Evolutionary conservation across 1,140 invertebrate species (phyloP).

Genomic region (Penaeus indicus): DNA sequence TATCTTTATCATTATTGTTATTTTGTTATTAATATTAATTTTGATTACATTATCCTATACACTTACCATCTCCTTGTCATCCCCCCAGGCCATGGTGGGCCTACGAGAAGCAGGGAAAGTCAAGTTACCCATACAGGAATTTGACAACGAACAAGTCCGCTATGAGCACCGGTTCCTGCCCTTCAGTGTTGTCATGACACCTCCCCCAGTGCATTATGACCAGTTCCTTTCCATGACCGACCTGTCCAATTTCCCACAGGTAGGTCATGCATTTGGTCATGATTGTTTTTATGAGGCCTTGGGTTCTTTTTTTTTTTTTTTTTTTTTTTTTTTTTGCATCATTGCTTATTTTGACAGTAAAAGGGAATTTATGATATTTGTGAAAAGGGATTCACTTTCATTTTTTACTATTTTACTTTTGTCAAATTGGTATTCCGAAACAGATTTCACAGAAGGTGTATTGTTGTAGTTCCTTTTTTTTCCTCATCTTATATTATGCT

Average conservation of each 20-base stretch:
- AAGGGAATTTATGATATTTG: too few relatives aligned
- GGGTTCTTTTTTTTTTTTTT: not conserved
- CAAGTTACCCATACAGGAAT: conserved; percentile 84
- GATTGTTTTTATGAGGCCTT: not conserved
- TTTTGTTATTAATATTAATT: not conserved
- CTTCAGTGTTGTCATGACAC: conserved; percentile 87
- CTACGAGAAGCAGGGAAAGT: conserved; percentile 81
- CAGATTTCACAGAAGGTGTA: too few relatives aligned
- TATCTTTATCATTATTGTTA: not conserved
- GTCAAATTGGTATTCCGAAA: too few relatives aligned
- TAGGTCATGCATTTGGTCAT: not conserved
- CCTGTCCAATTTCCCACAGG: conserved; percentile 71
- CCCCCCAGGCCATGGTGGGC: conserved; percentile 80
- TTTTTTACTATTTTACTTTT: too few relatives aligned
- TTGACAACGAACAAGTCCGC: conserved; percentile 93
- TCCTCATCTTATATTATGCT: too few relatives aligned
- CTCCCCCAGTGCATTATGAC: conserved; percentile 88
- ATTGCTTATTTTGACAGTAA: too few relatives aligned
- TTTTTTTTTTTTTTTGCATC: not conserved
- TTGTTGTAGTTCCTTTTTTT: too few relatives aligned
- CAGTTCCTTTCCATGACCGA: conserved; percentile 84
- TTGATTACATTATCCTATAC: not conserved
- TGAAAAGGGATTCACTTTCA: too few relatives aligned
- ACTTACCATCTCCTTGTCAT: conserved; percentile 47
- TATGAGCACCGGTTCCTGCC: conserved; percentile 95